Percentiles rank a stretch among this genome's conserved stretches.
phyloP scores from a whole-genome alignment of 2,113 vertebrate species.

The Progne subis region DNA sequence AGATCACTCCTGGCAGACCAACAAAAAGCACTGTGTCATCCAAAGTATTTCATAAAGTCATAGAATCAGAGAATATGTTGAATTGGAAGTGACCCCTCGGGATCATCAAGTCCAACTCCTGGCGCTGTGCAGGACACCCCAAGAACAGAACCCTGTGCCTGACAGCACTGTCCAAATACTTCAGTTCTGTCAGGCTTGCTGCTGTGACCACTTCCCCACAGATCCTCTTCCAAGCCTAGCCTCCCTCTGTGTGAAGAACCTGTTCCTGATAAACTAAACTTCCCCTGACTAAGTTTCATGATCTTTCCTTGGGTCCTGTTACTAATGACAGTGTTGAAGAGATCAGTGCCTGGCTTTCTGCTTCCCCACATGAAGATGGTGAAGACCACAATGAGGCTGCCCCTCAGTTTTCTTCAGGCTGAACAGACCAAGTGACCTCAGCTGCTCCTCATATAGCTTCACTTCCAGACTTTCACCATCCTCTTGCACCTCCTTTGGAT shows the following conservation, averaged over 20 bases:
- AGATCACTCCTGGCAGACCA: background rate
- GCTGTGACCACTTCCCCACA: background rate
- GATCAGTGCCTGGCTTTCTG: background rate
- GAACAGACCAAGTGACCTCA: background rate
- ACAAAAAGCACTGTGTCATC: background rate
- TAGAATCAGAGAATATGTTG: background rate
- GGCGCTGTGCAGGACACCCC: background rate
- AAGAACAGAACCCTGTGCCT: too few relatives aligned
- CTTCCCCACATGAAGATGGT: background rate
- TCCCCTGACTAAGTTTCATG: background rate
- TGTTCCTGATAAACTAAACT: background rate
- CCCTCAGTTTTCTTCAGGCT: background rate
- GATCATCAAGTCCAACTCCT: background rate
- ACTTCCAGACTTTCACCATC: background rate
- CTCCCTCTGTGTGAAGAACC: fast-evolving
- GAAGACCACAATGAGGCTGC: background rate
- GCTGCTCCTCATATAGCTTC: background rate
- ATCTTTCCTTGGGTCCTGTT: fast-evolving
- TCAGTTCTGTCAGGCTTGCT: background rate
- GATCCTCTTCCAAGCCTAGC: background rate
- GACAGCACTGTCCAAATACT: background rate
- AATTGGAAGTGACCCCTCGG: background rate
- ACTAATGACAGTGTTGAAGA: background rate
- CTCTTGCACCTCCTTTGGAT: background rate
- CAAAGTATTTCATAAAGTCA: background rate